Base-by-base conservation (phyloP, 2,797 vertebrate species). In the Aeoliscus strigatus region DNA sequence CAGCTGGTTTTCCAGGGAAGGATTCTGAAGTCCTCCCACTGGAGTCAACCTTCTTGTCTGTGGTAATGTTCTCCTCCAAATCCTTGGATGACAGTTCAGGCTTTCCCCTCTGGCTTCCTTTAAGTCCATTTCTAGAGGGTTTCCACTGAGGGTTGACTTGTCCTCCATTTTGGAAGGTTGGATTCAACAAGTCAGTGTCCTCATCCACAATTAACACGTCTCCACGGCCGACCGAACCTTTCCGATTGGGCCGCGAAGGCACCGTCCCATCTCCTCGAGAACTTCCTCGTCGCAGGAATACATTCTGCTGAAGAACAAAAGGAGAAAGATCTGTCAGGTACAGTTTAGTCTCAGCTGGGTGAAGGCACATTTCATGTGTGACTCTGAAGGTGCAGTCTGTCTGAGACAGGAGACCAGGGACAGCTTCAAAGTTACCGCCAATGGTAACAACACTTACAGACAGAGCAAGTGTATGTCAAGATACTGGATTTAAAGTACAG, bases 31-130 rank as follows among this genome's bases (percentile, higher is more conserved):
- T 73, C 48, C 76, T 66, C 3, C 45, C 68, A 10, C 32, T 27
- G 0, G 0, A 2, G 1, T 61, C 58, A 0, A 59, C 53, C 5
- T 59, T 75, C 67, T 92, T 91, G 31, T 88, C 82, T 0, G 50
- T 88, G 39, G 90, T 91, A 45, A 88, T n/a, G 2, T 92, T 93
- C 43, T 93, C 90, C 18, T 91, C 78, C 9, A 44, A 9, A 6
- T 33, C 37, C 36, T 88, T 80, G 0, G 83, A 82, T 12, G 61
- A 39, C 4, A 11, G 45, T 5, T 85, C 83, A 28, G 87, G 81
- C 53, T 91, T 91, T 29, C 58, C 81, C 10, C 76, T 86, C 27
- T 62, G 81, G 9, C 27, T 33, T 7, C 5, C 14, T 0, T 34
- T 64, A 0, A 25, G 1, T 28, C 27, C 55, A 3, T 16, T 47